These are phyloP conservation scores for Pimephales promelas DNA, from an alignment of 2,113 vertebrate genomes.

Conservation along the genomic window DNA sequence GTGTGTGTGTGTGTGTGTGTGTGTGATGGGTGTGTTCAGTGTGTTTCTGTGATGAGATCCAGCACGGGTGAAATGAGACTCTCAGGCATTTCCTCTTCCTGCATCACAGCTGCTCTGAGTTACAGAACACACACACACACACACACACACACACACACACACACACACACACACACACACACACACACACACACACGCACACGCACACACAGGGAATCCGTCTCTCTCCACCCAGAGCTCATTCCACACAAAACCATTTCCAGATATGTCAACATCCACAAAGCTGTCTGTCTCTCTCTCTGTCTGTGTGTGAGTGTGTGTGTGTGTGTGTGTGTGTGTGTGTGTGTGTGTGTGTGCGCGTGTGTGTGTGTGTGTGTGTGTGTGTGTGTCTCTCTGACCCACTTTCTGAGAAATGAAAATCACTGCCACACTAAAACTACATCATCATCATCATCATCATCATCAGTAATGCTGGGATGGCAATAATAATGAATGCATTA, in stretches of 20 bases:
- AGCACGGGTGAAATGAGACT: constrained; percentile 16
- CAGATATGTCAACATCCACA: constrained; percentile 1
- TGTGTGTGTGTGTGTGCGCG: too few species aligned
- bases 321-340: too few species aligned
- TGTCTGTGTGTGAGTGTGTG: too few species aligned
- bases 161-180: too few species aligned
- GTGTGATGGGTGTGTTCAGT: not conserved
- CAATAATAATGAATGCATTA: too few species aligned
- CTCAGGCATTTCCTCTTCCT: constrained; percentile 35
- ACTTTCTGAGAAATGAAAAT: too few species aligned
- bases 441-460: too few species aligned
- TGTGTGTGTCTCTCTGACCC: too few species aligned
- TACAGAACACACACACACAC: constrained; percentile 22
- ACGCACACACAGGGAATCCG: not conserved
- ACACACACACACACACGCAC: not conserved
- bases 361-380: too few species aligned
- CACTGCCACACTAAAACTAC: too few species aligned
- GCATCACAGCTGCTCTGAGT: constrained; percentile 14
- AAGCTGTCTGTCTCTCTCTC: not conserved
- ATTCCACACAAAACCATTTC: constrained; percentile 12
- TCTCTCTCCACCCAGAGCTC: constrained; percentile 6
- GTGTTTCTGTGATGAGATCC: constrained; percentile 25
- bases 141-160: not conserved
- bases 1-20: not conserved
- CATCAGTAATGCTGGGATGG: too few species aligned